Percentiles rank a stretch among this genome's conserved stretches.
These are phyloP conservation scores for Alauda arvensis DNA, from an alignment of 2,797 vertebrate species.

Conservation along the genomic window DNA sequence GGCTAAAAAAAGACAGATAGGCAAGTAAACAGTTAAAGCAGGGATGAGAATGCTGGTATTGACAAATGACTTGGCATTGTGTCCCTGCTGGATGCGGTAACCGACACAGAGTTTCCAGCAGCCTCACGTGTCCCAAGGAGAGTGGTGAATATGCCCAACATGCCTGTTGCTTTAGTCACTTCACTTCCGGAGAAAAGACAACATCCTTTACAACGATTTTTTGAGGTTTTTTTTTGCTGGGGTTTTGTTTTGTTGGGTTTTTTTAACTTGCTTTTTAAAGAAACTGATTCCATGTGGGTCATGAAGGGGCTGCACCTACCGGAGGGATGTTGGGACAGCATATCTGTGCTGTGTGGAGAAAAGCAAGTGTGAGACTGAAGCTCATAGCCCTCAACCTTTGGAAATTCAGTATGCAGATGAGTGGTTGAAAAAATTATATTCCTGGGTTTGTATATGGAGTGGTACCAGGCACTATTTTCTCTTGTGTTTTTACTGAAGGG, in stretches of 20 bases:
- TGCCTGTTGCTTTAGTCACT: conserved; percentile 43
- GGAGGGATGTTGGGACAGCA: accelerated
- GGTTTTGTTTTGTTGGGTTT: background rate
- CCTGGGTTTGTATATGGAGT: background rate
- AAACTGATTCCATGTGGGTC: accelerated
- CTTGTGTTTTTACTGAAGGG: accelerated
- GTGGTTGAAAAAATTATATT: background rate
- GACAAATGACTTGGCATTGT: conserved; percentile 3
- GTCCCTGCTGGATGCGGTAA: background rate
- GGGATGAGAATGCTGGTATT: background rate
- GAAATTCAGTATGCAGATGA: background rate
- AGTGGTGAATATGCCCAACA: conserved; percentile 10
- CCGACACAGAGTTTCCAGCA: conserved; percentile 44
- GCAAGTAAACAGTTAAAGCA: background rate
- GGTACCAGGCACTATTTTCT: background rate
- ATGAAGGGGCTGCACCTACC: background rate
- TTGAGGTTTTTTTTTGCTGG: too few relatives aligned
- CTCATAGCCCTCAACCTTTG: background rate
- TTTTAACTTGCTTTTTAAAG: background rate
- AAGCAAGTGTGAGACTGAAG: background rate
- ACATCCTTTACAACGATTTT: background rate
- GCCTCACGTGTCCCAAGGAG: conserved; percentile 19
- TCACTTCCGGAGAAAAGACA: background rate
- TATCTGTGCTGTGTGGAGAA: background rate
- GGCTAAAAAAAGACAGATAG: background rate